phyloP scores from a whole-genome alignment of 2,113 vertebrate species.

The Melanostigma gelatinosum region DNA sequence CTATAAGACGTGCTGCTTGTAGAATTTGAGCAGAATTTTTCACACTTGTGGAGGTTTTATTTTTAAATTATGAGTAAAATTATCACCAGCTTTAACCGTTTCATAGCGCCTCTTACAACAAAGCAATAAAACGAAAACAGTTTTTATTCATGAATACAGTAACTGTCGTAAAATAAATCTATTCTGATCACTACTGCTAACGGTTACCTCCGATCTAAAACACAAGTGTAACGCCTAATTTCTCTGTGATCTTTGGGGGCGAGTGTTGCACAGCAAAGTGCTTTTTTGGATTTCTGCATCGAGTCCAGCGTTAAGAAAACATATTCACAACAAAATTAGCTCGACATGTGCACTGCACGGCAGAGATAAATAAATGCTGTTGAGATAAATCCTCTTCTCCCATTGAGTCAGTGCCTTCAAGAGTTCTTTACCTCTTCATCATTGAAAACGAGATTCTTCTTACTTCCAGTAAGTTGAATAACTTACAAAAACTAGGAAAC shows the following conservation, averaged over 20 bases:
- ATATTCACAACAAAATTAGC: constrained; percentile 45
- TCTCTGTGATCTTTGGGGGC: constrained; percentile 72
- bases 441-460: constrained; percentile 33
- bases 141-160: constrained; percentile 38
- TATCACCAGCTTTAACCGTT: constrained; percentile 20
- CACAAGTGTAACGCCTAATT: constrained; percentile 44
- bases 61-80: constrained; percentile 26
- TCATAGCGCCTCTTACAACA: constrained; percentile 48
- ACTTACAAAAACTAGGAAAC: constrained; percentile 53
- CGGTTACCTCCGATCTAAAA: constrained; percentile 31
- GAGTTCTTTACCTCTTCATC: constrained; percentile 41
- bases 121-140: constrained; percentile 26
- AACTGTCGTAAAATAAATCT: constrained; percentile 42
- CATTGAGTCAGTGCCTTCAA: constrained; percentile 54
- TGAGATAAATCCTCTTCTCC: constrained; percentile 51
- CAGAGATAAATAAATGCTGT: constrained; percentile 59
- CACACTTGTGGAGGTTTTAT: constrained; percentile 24
- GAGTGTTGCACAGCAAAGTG: constrained; percentile 61
- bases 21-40: constrained; percentile 41
- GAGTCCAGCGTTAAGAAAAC: constrained; percentile 68
- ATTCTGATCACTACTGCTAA: constrained; percentile 29
- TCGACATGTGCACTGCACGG: constrained; percentile 47
- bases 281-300: constrained; percentile 75
- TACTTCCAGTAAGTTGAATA: constrained; percentile 28
- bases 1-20: constrained; percentile 36